These are phyloP conservation scores for Alloplasta piceator DNA, from an alignment of 2,888 invertebrate genomes.

Conservation along the genomic window DNA sequence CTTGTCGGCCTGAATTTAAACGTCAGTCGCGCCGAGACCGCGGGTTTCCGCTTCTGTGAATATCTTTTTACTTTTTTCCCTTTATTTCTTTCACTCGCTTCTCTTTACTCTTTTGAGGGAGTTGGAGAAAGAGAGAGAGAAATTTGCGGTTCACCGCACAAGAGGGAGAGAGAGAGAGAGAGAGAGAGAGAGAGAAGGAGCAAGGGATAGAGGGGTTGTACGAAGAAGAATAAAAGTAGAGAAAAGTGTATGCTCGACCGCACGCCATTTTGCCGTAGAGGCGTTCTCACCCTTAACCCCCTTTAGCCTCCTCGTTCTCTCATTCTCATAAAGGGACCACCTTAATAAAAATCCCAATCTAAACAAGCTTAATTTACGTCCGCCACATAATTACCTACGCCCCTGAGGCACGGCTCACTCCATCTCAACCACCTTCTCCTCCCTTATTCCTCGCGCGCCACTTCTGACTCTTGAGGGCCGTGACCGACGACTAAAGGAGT, in stretches of 20 bases:
- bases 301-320: constrained; percentile 63
- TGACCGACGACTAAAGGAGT: constrained; percentile 14
- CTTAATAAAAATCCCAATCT: constrained; percentile 84
- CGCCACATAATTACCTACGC: constrained; percentile 83
- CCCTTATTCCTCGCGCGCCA: constrained; percentile 57
- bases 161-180: constrained; percentile 23
- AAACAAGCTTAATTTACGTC: constrained; percentile 84
- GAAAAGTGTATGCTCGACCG: constrained; percentile 54
- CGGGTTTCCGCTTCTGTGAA: constrained; percentile 49
- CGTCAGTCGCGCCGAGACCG: constrained; percentile 39
- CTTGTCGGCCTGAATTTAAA: constrained; percentile 51
- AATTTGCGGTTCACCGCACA: constrained; percentile 49
- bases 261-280: constrained; percentile 78
- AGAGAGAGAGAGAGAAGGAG: constrained; percentile 16
- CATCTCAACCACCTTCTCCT: constrained; percentile 40
- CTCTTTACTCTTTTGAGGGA: constrained; percentile 27
- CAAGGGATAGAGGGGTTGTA: neutral
- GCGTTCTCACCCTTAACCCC: constrained; percentile 4
- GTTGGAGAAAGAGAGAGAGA: constrained; percentile 19
- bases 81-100: constrained; percentile 9
- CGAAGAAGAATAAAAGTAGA: constrained; percentile 35
- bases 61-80: constrained; percentile 21
- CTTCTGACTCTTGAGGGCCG: constrained; percentile 56
- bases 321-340: constrained; percentile 77
- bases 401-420: constrained; percentile 73